Base-by-base conservation (phyloP, 1,140 invertebrate species). In the Drosophila simulans region DNA sequence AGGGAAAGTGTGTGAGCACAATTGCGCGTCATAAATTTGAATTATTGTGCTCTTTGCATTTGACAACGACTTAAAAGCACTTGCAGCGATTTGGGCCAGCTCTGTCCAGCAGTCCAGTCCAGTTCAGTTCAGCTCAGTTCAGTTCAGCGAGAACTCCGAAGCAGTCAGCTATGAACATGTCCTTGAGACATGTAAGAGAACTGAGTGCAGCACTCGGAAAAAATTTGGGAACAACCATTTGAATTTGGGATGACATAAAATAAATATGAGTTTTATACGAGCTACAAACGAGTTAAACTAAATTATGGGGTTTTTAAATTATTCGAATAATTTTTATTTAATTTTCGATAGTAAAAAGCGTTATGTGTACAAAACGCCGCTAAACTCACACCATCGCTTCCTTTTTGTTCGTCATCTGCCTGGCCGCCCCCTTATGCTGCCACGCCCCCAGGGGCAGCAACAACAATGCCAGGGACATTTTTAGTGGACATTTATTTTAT, bases 401-500 rank as follows among this genome's bases (percentile, higher is more conserved):
- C 53, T 80, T 82, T 86, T 78, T 81, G 69, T 69, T 54, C 64
- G 4, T 25, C 20, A 27, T 69, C 46, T 52, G 55, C 31, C 46
- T 68, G 45, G 51, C 68, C 69, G 74, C 63, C 69, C 77, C 77
- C 62, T 58, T 45, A 10, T 10, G 15, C 48, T 55, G 66, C 54
- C 72, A 75, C 82, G 64, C 82, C 74, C 73, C 74, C 74, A 70
- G 53, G 74, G 17, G 46, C 58, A 55, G 31, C 56, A 60, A 60
- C 62, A 75, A 76, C 65, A 51, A 69, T 42, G 56, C 25, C 68
- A 78, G 56, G 69, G 84, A 86, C 83, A 86, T 79, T 86, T 86
- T 86, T 88, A 86, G 83, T 88, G 83, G 83, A 86, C 83, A 86
- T 86, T 86, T 86, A 86, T 86, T 88, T 86, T 83, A 83, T 86